phyloP scores from a whole-genome alignment of 2,113 vertebrate genomes.

The Riparia riparia region DNA sequence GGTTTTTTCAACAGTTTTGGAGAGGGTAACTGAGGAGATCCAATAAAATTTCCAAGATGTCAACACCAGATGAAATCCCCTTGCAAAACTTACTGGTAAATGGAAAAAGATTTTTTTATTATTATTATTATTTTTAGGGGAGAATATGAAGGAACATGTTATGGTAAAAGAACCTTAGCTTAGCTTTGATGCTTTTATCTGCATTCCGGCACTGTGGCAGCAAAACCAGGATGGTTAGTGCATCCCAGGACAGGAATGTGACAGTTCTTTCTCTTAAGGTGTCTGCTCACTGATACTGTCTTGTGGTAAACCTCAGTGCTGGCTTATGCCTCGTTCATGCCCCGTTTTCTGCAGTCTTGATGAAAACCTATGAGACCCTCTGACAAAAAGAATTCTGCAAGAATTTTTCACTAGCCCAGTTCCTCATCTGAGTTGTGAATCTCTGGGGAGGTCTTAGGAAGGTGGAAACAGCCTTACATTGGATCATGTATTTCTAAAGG shows the following conservation, averaged over 20 bases:
- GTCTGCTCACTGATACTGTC: background rate
- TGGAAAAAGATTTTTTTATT: background rate
- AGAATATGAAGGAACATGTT: background rate
- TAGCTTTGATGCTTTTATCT: background rate
- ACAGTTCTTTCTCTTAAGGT: background rate
- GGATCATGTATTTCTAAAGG: background rate
- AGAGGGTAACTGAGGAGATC: background rate
- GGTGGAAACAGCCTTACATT: background rate
- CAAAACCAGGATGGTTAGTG: background rate
- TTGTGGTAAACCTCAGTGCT: background rate
- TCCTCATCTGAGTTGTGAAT: background rate
- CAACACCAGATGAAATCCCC: slow-evolving; percentile 6
- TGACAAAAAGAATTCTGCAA: background rate
- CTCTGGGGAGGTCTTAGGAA: background rate
- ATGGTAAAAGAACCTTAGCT: background rate
- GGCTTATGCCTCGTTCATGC: background rate
- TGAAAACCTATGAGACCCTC: background rate
- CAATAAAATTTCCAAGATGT: slow-evolving; percentile 25
- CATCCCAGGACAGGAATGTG: background rate
- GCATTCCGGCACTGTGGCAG: background rate
- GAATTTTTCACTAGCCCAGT: background rate
- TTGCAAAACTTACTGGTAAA: slow-evolving; percentile 16
- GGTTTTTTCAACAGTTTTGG: slow-evolving; percentile 12
- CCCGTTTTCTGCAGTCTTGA: background rate
- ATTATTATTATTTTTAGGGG: background rate